Percentiles rank a stretch among this genome's conserved stretches.
Evolutionary conservation across 2,113 vertebrate species (phyloP).

Genomic region (Petaurus breviceps): DNA sequence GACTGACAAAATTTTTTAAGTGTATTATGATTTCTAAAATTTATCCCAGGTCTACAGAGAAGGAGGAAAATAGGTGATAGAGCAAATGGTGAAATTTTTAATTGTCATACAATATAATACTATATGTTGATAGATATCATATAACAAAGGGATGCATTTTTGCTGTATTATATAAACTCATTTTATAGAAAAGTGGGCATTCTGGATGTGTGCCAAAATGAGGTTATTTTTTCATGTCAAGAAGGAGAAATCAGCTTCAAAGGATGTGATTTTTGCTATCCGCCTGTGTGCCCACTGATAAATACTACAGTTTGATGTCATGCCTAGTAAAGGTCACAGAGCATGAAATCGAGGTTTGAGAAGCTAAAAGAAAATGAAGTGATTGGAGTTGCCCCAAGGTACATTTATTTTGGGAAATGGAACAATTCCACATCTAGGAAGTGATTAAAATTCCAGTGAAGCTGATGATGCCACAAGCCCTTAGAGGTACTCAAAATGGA

Average conservation of each 20-base stretch:
- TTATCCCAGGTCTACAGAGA: slow-evolving; percentile 9
- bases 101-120: not conserved
- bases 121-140: not conserved
- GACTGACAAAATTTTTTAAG: not conserved
- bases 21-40: slow-evolving; percentile 1
- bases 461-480: slow-evolving; percentile 3
- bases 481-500: slow-evolving; percentile 3
- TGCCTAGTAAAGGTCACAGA: not conserved
- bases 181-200: slow-evolving; percentile 22
- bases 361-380: slow-evolving; percentile 14
- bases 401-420: not conserved
- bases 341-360: slow-evolving; percentile 32
- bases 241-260: slow-evolving; percentile 21
- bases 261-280: slow-evolving; percentile 1
- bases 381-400: slow-evolving; percentile 9
- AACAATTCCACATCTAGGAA: slow-evolving; percentile 28
- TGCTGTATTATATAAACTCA: slow-evolving; percentile 6
- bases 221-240: slow-evolving; percentile 2
- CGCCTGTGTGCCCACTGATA: not conserved
- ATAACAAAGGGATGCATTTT: slow-evolving; percentile 33
- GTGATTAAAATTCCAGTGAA: slow-evolving; percentile 37
- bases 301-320: not conserved
- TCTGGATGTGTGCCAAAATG: not conserved
- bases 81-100: not conserved
- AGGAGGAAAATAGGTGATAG: not conserved